Percentiles rank a stretch among this genome's conserved stretches.
These are phyloP conservation scores for Lepidotrigona ventralis DNA, from an alignment of 1,140 invertebrate genomes.

Conservation along the genomic window DNA sequence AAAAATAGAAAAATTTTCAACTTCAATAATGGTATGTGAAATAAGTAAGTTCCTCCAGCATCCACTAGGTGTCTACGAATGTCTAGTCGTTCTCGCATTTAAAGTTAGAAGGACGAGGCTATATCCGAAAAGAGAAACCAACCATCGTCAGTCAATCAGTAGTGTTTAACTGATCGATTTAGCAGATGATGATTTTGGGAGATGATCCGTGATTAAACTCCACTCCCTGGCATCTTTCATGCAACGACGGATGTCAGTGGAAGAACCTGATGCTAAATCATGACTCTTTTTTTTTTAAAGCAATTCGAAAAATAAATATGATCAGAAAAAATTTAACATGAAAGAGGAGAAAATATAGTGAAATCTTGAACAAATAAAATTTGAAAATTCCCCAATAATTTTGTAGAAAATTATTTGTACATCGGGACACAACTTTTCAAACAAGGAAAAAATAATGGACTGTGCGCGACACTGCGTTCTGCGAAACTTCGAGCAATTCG, in stretches of 20 bases:
- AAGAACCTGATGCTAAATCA: conserved; percentile 71
- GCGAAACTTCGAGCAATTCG: background rate
- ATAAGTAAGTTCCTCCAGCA: background rate
- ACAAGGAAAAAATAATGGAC: background rate
- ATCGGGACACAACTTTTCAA: background rate
- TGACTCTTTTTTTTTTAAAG: conserved; percentile 17
- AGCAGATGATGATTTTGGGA: conserved; percentile 73
- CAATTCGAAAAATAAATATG: too few relatives aligned
- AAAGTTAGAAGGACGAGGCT: background rate
- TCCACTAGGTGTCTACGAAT: conserved; percentile 49
- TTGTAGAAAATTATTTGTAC: too few relatives aligned
- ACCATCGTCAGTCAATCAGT: conserved; percentile 9
- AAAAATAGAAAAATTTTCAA: background rate
- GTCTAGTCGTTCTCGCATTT: conserved; percentile 5
- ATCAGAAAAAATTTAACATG: too few relatives aligned
- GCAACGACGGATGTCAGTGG: conserved; percentile 63
- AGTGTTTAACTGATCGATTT: conserved; percentile 59
- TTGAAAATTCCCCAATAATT: too few relatives aligned
- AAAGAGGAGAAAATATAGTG: too few relatives aligned
- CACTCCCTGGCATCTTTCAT: conserved; percentile 63
- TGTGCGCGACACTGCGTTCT: background rate
- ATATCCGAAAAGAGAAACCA: background rate
- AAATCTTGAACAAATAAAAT: too few relatives aligned
- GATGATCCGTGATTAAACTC: conserved; percentile 73
- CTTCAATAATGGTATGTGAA: too few relatives aligned